These are phyloP conservation scores for Eidolon dupreanum DNA, from an alignment of 2,797 vertebrate species.

Conservation along the genomic window DNA sequence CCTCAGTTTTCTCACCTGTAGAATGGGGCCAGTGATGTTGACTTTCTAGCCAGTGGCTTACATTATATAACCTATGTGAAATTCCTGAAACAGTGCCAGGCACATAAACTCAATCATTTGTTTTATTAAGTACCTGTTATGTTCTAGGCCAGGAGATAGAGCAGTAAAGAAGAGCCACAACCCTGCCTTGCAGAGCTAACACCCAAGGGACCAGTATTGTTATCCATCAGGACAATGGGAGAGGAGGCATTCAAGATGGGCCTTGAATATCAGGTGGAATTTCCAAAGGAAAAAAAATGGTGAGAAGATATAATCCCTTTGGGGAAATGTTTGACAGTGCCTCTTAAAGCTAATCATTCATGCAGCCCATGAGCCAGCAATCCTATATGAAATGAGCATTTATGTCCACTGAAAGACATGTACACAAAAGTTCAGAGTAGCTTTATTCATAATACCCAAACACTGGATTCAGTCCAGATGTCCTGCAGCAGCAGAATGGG, in stretches of 20 bases:
- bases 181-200: not conserved
- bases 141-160: not conserved
- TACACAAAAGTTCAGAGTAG: not conserved
- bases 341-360: not conserved
- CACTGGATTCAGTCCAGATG: not conserved
- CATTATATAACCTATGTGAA: not conserved
- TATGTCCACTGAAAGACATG: not conserved
- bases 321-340: not conserved
- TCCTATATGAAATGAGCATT: not conserved
- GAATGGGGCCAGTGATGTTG: not conserved
- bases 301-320: not conserved
- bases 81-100: not conserved
- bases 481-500: not conserved
- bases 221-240: not conserved
- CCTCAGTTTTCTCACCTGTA: not conserved
- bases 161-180: not conserved
- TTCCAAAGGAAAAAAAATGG: not conserved
- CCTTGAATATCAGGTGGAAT: not conserved
- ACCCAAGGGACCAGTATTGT: rapidly evolving
- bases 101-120: not conserved
- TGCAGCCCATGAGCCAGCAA: not conserved
- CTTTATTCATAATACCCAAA: not conserved
- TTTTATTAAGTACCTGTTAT: not conserved
- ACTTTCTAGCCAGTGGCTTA: not conserved
- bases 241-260: not conserved